Base-by-base conservation (phyloP, 2,888 invertebrate genomes). In the Coremacera marginata region DNA sequence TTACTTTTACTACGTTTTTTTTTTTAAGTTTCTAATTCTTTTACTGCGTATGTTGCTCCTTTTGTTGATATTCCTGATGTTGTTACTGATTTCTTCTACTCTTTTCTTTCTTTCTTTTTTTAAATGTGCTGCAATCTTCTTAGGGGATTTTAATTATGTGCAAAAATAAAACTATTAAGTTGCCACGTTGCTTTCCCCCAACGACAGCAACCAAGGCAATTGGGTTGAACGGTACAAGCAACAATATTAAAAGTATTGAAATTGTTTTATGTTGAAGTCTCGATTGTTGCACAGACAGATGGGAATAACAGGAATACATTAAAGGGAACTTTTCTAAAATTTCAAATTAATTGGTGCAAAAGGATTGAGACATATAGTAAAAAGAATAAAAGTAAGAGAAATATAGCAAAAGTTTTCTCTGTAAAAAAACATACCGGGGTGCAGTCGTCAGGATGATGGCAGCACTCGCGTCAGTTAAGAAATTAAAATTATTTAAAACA, bases 71-170 rank as follows among this genome's bases (percentile, higher is more conserved):
- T n/a, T 3, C 16, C 31, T 63, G 31, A 37, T 37, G 19, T 5
- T 37, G 44, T 25, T 22, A 25, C 22, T 16, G 44, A 11, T 70
- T 52, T 51, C 70, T 44, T 25, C 16, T 7, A 49, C n/a, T 8
- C n/a, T 7, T 27, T 19, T 68, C 44, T 7, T 11, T 1, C 16
- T 70, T n/a, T n/a, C n/a, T 51, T 14, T 70, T 14, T 52, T 25
- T 11, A 27, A 70, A 70, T 70, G 70, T 14, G 51, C 51, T 70
- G 27, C 52, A 52, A 70, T 60, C 71, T 71, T 71, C 71, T 71
- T 71, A 71, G 60, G 44, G 60, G 60, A 57, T 57, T 71, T 71
- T 71, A 71, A 71, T 60, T 71, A 71, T 60, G 55, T 71, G 37
- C 57, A 57, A 71, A 57, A 71, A 60, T 57, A 71, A 71, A 71